Percentiles rank a stretch among this genome's conserved stretches.
Evolutionary conservation across 2,113 vertebrate species (phyloP).

Genomic region (Neofelis nebulosa): DNA sequence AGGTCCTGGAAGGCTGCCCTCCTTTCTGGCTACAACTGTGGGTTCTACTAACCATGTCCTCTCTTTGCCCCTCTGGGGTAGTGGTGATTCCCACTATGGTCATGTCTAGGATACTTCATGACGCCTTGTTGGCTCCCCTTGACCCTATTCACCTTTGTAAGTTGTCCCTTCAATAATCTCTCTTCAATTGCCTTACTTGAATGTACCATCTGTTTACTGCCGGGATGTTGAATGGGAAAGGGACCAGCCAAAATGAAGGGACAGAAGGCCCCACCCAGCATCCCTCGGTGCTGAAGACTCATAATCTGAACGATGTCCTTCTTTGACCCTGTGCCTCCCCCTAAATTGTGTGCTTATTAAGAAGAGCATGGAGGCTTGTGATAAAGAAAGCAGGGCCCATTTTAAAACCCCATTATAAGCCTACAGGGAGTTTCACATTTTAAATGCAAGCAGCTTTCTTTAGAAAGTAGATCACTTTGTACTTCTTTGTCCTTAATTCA

Average conservation of each 20-base stretch:
- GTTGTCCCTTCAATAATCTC: background rate
- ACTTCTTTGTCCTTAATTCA: background rate
- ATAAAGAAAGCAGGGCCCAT: background rate
- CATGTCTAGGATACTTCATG: background rate
- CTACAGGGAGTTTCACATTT: background rate
- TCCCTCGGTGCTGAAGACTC: background rate
- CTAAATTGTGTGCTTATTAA: background rate
- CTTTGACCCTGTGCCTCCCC: background rate
- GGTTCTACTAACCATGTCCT: background rate
- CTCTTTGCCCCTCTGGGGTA: too few species aligned
- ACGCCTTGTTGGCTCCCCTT: background rate
- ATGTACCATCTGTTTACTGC: background rate
- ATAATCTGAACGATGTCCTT: background rate
- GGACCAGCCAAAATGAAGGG: background rate
- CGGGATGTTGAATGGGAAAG: background rate
- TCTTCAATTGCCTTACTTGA: background rate
- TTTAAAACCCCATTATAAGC: background rate
- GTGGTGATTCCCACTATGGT: background rate
- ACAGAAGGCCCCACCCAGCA: background rate
- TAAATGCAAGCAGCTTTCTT: background rate
- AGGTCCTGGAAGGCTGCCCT: background rate
- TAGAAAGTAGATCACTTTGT: background rate
- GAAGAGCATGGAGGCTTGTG: background rate
- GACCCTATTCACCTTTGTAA: background rate
- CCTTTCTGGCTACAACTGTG: background rate